Percentiles rank a stretch among this genome's conserved stretches.
Evolutionary conservation across 2,113 vertebrate genomes (phyloP).

Genomic region (Entelurus aequoreus): DNA sequence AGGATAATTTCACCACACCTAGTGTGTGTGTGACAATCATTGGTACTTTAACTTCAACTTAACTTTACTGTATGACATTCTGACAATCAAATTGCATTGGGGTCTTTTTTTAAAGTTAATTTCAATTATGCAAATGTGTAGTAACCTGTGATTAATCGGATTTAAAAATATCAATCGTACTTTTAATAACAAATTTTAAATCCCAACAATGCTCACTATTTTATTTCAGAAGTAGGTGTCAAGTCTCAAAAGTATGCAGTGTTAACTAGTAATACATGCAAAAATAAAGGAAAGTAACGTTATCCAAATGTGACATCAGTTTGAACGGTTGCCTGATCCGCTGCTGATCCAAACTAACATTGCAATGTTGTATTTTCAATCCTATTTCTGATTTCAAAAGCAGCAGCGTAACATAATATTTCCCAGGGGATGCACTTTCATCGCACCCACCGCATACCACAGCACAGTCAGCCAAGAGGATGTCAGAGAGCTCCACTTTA

Average conservation of each 20-base stretch:
- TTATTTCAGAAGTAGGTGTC: background rate
- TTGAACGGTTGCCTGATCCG: slow-evolving; percentile 14
- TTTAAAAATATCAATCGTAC: too few relatives aligned
- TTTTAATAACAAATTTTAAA: background rate
- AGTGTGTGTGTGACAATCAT: too few relatives aligned
- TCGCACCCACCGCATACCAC: slow-evolving; percentile 41
- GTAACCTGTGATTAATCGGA: too few relatives aligned
- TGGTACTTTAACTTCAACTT: too few relatives aligned
- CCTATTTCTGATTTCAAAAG: slow-evolving; percentile 39
- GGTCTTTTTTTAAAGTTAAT: too few relatives aligned
- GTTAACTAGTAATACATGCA: slow-evolving; percentile 3
- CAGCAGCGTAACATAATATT: slow-evolving; percentile 57
- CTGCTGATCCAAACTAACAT: slow-evolving; percentile 17
- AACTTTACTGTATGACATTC: too few relatives aligned
- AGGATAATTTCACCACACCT: too few relatives aligned
- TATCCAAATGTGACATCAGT: slow-evolving; percentile 15
- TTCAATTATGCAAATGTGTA: too few relatives aligned
- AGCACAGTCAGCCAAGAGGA: slow-evolving; percentile 30
- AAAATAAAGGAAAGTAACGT: background rate
- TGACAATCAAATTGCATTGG: too few relatives aligned
- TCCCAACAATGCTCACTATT: background rate
- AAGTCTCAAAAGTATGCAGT: background rate
- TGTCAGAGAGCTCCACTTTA: slow-evolving; percentile 45
- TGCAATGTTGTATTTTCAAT: slow-evolving; percentile 3
- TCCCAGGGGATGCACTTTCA: slow-evolving; percentile 37